phyloP scores from a whole-genome alignment of 2,888 invertebrate species.

The Liposcelis brunnea region DNA sequence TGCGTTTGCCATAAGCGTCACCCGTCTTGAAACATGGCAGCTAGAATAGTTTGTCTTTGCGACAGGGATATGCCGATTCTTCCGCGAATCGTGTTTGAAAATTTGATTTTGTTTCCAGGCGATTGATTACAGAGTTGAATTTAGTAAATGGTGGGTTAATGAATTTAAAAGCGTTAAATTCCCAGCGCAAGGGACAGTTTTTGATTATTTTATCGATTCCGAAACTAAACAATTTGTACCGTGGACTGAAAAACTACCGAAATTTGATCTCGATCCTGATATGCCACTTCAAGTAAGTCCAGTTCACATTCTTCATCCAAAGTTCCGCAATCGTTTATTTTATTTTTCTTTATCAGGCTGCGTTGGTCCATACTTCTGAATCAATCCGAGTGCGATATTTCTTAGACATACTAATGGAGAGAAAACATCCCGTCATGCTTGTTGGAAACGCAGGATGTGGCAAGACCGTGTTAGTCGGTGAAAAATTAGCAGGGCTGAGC shows the following conservation, averaged over 20 bases:
- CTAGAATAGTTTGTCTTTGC: neutral
- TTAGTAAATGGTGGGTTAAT: constrained; percentile 94
- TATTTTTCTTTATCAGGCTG: constrained; percentile 40
- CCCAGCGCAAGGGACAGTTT: constrained; percentile 79
- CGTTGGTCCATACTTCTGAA: constrained; percentile 83
- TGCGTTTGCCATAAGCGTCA: neutral
- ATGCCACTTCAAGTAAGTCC: constrained; percentile 60
- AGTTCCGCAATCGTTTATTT: constrained; percentile 1
- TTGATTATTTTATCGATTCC: constrained; percentile 83
- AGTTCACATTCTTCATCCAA: neutral
- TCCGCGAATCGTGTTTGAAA: too few species aligned
- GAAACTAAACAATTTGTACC: constrained; percentile 78
- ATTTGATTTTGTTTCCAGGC: constrained; percentile 21
- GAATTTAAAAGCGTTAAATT: constrained; percentile 92
- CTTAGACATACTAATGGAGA: constrained; percentile 73
- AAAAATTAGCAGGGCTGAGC: constrained; percentile 44
- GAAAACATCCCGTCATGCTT: constrained; percentile 82
- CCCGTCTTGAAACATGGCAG: constrained; percentile 4
- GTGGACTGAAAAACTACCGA: constrained; percentile 78
- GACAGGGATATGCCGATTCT: too few species aligned
- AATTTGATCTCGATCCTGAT: constrained; percentile 83
- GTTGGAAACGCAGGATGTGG: constrained; percentile 88
- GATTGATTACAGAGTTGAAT: constrained; percentile 50
- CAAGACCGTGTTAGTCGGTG: constrained; percentile 60
- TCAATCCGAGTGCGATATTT: constrained; percentile 81